These are phyloP conservation scores for Panurus biarmicus DNA, from an alignment of 2,113 vertebrate genomes.

Conservation along the genomic window DNA sequence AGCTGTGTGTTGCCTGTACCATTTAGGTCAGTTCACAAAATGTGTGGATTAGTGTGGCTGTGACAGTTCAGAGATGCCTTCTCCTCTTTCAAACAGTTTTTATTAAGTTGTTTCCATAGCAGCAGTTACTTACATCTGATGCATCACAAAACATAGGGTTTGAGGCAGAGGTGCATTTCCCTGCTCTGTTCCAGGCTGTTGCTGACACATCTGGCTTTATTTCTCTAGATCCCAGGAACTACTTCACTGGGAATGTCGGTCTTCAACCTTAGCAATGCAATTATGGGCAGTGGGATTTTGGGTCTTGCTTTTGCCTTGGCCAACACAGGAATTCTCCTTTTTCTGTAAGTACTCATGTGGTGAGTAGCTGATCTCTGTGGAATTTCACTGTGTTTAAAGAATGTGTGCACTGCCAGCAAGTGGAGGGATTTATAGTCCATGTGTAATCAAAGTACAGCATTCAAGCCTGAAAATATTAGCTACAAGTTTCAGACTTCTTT, in stretches of 20 bases:
- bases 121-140: background rate
- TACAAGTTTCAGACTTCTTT: background rate
- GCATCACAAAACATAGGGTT: background rate
- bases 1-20: background rate
- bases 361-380: background rate
- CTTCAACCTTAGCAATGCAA: constrained; percentile 80
- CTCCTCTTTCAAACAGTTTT: background rate
- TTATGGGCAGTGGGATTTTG: constrained; percentile 80
- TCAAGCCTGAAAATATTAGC: background rate
- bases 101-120: background rate
- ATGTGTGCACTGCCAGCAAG: background rate
- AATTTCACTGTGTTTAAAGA: constrained; percentile 2
- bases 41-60: rapidly evolving
- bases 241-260: constrained; percentile 76
- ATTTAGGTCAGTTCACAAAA: background rate
- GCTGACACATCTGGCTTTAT: background rate
- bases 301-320: constrained; percentile 78
- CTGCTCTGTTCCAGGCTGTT: background rate
- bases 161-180: background rate
- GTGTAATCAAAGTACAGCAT: background rate
- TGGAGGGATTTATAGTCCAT: background rate
- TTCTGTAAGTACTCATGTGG: constrained; percentile 68
- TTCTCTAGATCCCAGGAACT: constrained; percentile 71
- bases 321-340: constrained; percentile 78
- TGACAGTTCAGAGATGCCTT: rapidly evolving